These are phyloP conservation scores for Marisa cornuarietis DNA, from an alignment of 1,140 invertebrate species.

Conservation along the genomic window DNA sequence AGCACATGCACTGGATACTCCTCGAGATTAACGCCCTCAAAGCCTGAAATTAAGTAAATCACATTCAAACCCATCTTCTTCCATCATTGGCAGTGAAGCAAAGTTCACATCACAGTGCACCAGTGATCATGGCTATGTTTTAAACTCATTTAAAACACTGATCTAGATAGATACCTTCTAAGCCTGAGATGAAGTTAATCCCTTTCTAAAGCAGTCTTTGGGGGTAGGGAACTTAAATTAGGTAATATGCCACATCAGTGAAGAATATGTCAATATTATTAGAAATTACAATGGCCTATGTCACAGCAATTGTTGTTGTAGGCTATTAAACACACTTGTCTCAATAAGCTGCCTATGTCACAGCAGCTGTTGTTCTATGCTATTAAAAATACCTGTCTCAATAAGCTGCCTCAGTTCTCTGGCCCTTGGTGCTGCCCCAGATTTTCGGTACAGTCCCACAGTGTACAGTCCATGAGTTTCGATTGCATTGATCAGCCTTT, in stretches of 20 bases:
- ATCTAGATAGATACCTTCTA: too few relatives aligned
- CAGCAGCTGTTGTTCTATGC: not conserved
- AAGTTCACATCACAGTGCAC: too few relatives aligned
- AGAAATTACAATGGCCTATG: too few relatives aligned
- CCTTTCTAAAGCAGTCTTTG: too few relatives aligned
- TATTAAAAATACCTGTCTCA: slow-evolving; percentile 46
- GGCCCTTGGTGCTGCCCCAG: slow-evolving; percentile 75
- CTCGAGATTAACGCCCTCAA: slow-evolving; percentile 68
- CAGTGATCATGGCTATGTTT: too few relatives aligned
- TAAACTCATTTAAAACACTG: too few relatives aligned
- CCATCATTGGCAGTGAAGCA: too few relatives aligned
- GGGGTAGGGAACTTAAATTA: too few relatives aligned
- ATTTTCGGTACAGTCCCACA: slow-evolving; percentile 93
- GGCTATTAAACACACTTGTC: slow-evolving; percentile 35
- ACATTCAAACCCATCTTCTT: too few relatives aligned
- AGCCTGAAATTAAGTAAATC: slow-evolving; percentile 44
- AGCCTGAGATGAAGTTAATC: too few relatives aligned
- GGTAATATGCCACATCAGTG: slow-evolving; percentile 20
- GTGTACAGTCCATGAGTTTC: slow-evolving; percentile 92
- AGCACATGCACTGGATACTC: slow-evolving; percentile 84
- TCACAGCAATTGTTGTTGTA: not conserved
- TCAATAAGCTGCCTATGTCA: slow-evolving; percentile 60
- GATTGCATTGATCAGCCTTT: slow-evolving; percentile 87
- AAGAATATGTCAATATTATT: not conserved
- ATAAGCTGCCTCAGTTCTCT: slow-evolving; percentile 63